Evolutionary conservation across 1,140 invertebrate genomes (phyloP), one percentile per base, ranked within the genome.

Genomic region (Thrips palmi): DNA sequence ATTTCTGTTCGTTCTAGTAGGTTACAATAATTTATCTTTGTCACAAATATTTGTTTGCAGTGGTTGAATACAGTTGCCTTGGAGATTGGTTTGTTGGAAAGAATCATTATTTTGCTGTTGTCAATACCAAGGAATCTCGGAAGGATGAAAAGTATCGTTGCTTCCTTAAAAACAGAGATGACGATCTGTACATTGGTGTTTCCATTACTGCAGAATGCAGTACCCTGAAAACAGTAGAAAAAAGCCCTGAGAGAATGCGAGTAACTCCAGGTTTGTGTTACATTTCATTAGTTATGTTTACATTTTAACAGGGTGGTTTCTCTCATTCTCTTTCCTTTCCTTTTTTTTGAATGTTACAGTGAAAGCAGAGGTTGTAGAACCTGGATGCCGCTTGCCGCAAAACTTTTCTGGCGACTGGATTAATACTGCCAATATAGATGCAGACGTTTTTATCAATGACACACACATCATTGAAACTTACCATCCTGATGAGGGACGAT

Each of bases 401-500:
- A 94, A 94, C 56, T 92, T 93, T 55, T 77, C 74, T 2, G 92
- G 92, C 7, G 70, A 81, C 23, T 97, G 92, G 91, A 88, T 96
- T 15, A 96, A 96, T 47, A 94, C 91, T 1, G 89, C 88, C 0
- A 92, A 94, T 52, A 82, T 91, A 43, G 86, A 96, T 58, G 87
- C 88, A 1, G 84, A 93, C 58, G 77, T 94, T 1, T 68, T 70
- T 11, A 91, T 97, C 29, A 97, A 97, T 58, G 80, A 88, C 48
- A 97, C 93, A 0, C 89, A 96, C 52, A 92, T 97, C 23, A 77
- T 92, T 51, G 87, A 93, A 65, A 87, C 85, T 14, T 88, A 78
- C 59, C 83, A 86, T 59, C 88, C 91, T 0, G 91, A 97, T 58
- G 76, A 77, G 47, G 80, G 81, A 0, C 66, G 86, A 48, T 91